These are phyloP conservation scores for Anolis carolinensis DNA, from an alignment of 2,113 vertebrate genomes.

Conservation along the genomic window DNA sequence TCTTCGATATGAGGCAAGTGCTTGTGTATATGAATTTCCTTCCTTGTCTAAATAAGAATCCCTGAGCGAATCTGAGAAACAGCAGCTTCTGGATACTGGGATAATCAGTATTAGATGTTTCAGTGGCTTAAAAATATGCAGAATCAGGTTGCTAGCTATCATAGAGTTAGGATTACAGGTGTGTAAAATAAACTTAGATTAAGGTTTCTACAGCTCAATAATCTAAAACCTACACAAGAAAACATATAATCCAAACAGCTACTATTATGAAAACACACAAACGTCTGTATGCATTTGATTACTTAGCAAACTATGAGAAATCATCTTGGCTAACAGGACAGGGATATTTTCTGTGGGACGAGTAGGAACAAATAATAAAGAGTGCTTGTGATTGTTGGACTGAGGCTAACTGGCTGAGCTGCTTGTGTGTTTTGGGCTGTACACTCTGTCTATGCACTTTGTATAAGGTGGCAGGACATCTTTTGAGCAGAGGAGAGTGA, in stretches of 20 bases:
- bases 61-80: neutral
- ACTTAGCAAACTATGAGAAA: neutral
- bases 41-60: neutral
- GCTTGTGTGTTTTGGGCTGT: too few relatives aligned
- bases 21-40: neutral
- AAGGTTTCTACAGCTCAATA: neutral
- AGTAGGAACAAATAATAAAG: too few relatives aligned
- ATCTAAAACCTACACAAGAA: neutral
- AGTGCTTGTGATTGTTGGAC: too few relatives aligned
- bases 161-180: neutral
- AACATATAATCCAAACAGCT: neutral
- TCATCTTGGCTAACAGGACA: too few relatives aligned
- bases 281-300: too few relatives aligned
- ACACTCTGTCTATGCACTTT: too few relatives aligned
- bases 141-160: neutral
- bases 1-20: neutral
- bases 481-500: too few relatives aligned
- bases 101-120: too few relatives aligned
- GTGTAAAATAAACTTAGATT: neutral
- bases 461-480: too few relatives aligned
- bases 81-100: neutral
- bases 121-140: neutral
- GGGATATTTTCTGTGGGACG: too few relatives aligned
- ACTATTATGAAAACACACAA: neutral
- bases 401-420: too few relatives aligned